A percentile compares a stretch with the other conserved stretches of the same genome.
phyloP scores from a whole-genome alignment of 2,113 vertebrate species.

The Megaceryle maxima region DNA sequence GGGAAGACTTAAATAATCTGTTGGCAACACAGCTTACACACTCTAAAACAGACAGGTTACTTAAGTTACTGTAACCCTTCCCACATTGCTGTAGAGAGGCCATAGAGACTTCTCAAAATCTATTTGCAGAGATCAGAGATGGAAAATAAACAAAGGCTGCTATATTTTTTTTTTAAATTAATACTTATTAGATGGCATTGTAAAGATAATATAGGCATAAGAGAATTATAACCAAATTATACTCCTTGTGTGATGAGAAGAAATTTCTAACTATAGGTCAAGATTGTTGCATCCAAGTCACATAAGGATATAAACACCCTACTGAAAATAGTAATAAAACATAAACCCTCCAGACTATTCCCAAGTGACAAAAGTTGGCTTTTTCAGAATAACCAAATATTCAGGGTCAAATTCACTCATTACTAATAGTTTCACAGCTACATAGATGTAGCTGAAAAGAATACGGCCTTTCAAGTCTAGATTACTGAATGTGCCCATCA shows the following conservation, averaged over 20 bases:
- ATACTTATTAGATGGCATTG: background rate
- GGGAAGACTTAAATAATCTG: background rate
- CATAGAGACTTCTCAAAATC: background rate
- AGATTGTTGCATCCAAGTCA: background rate
- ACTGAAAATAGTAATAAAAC: background rate
- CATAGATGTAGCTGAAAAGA: background rate
- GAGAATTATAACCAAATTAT: background rate
- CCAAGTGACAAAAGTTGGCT: background rate
- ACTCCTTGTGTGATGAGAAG: background rate
- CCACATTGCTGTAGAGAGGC: background rate
- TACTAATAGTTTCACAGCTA: background rate
- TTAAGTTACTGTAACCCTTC: background rate
- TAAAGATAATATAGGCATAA: background rate
- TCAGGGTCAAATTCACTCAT: background rate
- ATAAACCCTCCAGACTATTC: background rate
- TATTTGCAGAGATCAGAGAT: background rate
- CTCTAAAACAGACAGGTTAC: background rate
- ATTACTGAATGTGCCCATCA: background rate
- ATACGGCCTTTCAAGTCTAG: background rate
- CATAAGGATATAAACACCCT: background rate
- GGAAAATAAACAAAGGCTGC: background rate
- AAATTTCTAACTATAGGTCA: background rate
- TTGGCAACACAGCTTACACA: background rate
- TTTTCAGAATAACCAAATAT: background rate
- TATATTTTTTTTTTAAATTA: background rate